Conservation (phyloP, 2,888 invertebrate genomes). For the Candidula unifasciata region DNA sequence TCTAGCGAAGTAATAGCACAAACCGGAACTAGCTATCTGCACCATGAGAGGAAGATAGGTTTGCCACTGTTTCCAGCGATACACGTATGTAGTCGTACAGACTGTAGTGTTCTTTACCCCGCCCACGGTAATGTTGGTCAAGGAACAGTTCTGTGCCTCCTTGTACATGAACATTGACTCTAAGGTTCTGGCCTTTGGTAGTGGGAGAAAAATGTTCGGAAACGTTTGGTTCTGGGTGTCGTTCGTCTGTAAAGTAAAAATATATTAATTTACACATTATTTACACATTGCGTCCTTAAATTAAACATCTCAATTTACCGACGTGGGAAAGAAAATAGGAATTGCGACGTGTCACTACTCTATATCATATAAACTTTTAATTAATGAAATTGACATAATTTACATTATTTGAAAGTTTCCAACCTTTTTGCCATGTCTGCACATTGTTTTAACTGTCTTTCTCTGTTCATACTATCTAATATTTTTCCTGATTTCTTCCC, state of each 20-base stretch:
- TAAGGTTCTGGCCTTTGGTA: neutral
- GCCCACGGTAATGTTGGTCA: slow-evolving; percentile 45
- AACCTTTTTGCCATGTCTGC: too few species aligned
- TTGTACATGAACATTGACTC: slow-evolving; percentile 49
- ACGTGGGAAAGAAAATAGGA: too few species aligned
- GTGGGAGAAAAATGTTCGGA: neutral
- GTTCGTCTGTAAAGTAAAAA: neutral
- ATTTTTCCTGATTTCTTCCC: too few species aligned
- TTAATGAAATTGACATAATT: too few species aligned
- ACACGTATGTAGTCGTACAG: slow-evolving; percentile 54
- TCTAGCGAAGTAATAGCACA: slow-evolving; percentile 79
- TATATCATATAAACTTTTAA: too few species aligned
- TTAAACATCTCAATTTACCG: too few species aligned
- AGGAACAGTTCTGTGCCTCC: slow-evolving; percentile 52
- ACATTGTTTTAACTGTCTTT: too few species aligned
- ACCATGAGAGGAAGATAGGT: slow-evolving; percentile 65
- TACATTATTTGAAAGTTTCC: too few species aligned
- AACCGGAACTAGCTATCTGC: slow-evolving; percentile 73
- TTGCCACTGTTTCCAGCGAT: slow-evolving; percentile 58
- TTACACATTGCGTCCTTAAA: too few species aligned
- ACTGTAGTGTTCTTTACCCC: slow-evolving; percentile 54
- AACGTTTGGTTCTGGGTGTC: neutral
- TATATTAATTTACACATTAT: too few species aligned
- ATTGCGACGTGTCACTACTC: too few species aligned
- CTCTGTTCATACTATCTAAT: too few species aligned